Base-by-base conservation (phyloP, 1,140 invertebrate genomes). In the Drosophila tropicalis region DNA sequence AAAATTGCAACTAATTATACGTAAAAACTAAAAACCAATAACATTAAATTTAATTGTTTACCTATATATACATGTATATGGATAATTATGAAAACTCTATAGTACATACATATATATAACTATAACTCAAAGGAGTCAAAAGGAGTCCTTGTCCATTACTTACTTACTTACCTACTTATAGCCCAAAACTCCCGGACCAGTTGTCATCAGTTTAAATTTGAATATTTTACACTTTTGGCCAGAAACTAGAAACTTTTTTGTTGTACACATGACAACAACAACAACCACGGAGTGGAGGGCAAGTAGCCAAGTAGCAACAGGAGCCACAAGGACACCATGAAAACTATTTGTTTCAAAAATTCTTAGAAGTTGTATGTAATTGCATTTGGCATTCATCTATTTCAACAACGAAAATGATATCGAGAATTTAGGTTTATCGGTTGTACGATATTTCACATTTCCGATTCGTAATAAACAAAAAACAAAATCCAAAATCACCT, bases 21-120 rank as follows among this genome's bases (percentile, higher is more conserved):
- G 83, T 87, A 87, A 87, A 87, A 83, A 79, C 71, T 72, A 65
- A 87, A 87, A 81, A 74, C 77, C 82, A 87, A 89, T 87, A 87
- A 89, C 77, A 80, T 84, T 87, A 89, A 89, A 80, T 87, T 67
- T 77, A 89, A 87, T 89, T 89, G 80, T 84, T 89, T 87, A 87
- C 67, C 84, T 68, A 77, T 66, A 76, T 62, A 83, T 25, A n/a
- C n/a, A 25, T 25, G 22, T 25, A 25, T 65, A 78, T 64, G 62
- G 22, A 62, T 25, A 32, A 47, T 51, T 51, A 51, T 67, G 39
- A 67, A 74, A 63, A 63, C 25, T 39, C 78, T 68, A 77, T 69
- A 73, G 54, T 39, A 62, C 29, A 29, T 29, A 29, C 6, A 29
- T 29, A 29, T 29, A 29, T 6, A 29, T 29, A 29, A 29, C 29